Evolutionary conservation across 2,113 vertebrate genomes (phyloP).

Genomic region (Hippopotamus amphibius): DNA sequence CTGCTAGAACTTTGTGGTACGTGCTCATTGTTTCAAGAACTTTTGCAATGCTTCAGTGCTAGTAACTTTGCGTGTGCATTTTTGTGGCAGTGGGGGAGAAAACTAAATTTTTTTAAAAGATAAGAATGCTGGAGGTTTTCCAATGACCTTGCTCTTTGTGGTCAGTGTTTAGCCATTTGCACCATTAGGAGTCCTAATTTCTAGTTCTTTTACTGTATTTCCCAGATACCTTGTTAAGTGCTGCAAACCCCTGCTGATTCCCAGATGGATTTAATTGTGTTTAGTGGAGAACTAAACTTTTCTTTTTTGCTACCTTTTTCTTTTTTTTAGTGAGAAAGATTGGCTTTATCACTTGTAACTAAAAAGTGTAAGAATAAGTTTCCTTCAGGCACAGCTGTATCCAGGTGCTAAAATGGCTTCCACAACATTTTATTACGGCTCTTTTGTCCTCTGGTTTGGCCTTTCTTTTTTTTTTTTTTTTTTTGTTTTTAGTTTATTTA

Average conservation of each 20-base stretch:
- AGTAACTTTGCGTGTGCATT: background rate
- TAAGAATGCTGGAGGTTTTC: background rate
- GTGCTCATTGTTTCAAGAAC: too few species aligned
- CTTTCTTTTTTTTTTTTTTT: background rate
- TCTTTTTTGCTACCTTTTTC: background rate
- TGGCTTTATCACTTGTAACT: background rate
- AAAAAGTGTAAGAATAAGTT: background rate
- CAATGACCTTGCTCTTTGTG: rapidly evolving
- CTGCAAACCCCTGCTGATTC: background rate
- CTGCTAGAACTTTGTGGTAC: too few species aligned
- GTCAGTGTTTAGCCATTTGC: background rate
- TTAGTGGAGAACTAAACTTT: background rate
- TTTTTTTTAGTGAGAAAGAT: background rate
- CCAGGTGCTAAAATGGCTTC: background rate
- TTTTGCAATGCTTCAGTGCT: background rate
- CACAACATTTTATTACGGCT: background rate
- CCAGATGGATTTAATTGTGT: too few species aligned
- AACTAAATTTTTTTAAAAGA: background rate
- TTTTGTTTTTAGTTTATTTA: too few species aligned
- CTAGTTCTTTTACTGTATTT: background rate
- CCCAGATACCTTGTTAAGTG: background rate
- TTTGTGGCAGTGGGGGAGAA: background rate
- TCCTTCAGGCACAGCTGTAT: background rate
- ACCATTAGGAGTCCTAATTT: background rate
- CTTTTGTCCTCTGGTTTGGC: background rate